These are phyloP conservation scores for Tauraco erythrolophus DNA, from an alignment of 2,113 vertebrate genomes.

Conservation along the genomic window DNA sequence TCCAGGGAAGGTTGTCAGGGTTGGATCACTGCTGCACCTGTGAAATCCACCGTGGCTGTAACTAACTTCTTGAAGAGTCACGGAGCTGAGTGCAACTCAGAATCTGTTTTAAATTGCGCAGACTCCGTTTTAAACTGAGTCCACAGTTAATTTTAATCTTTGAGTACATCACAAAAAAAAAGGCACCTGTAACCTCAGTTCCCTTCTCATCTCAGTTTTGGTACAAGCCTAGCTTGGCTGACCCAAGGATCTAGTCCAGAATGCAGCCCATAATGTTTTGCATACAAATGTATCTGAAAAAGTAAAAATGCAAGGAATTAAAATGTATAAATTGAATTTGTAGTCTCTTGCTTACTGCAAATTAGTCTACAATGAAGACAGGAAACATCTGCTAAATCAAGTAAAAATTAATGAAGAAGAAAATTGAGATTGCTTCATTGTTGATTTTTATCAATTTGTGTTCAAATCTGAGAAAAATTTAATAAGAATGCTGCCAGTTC, in stretches of 20 bases:
- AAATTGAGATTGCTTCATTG: conserved; percentile 25
- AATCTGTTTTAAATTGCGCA: not conserved
- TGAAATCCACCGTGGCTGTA: not conserved
- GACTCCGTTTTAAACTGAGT: not conserved
- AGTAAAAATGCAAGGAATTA: not conserved
- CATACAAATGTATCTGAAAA: not conserved
- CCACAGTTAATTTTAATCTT: not conserved
- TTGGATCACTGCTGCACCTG: not conserved
- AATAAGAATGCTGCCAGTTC: not conserved
- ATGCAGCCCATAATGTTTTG: not conserved
- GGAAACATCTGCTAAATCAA: not conserved
- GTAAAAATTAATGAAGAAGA: conserved; percentile 47
- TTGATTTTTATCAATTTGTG: conserved; percentile 12
- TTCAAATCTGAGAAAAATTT: not conserved
- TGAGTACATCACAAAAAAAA: not conserved
- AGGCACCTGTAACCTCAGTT: not conserved
- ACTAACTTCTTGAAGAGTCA: not conserved
- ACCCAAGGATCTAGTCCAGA: not conserved
- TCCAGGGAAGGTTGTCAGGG: not conserved
- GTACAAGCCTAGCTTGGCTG: not conserved
- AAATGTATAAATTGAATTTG: conserved; percentile 8
- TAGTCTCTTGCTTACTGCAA: not conserved
- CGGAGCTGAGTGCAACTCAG: not conserved
- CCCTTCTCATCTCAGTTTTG: not conserved
- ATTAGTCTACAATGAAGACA: not conserved